Evolutionary conservation across 2,888 invertebrate species (phyloP), one percentile per base, ranked within the genome.

Genomic region (Thera obeliscata): DNA sequence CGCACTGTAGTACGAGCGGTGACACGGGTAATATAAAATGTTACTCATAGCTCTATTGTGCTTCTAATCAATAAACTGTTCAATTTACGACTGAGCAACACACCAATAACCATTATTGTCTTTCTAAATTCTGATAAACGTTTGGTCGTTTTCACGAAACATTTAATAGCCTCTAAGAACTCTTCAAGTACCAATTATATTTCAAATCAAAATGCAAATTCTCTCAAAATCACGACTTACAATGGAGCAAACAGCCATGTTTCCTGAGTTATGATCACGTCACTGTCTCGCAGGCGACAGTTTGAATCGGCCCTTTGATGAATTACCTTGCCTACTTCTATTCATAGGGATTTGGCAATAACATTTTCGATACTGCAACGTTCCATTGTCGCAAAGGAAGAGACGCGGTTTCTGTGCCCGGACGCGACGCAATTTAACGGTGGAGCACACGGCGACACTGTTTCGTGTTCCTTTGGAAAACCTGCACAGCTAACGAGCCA

Each of bases 391-490:
- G 78, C 78, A 72, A 80, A 86, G 86, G 86, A 85, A 87, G 83
- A 83, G 82, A 79, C 81, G 75, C 74, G 52, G 76, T 78, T 74
- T 69, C 73, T 65, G 74, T 74, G 83, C 84, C 86, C 89, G 87
- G 86, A 71, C 74, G 72, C 61, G 68, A 76, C 74, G 78, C 81
- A 86, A 90, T 90, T 90, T 89, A 83, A 87, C 88, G 88, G 82
- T 83, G 78, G 76, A 78, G 78, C 80, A 81, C 81, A 79, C 86
- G 73, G 82, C 80, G 83, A 86, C 84, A 84, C 80, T 78, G 79
- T 81, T 81, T 82, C 79, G 79, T 78, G 75, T 81, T 77, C 77
- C 74, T 78, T 78, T 74, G 71, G 73, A 81, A 78, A 76, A 74
- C 74, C 70, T 64, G 46, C 65, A 64, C 55, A 64, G 33, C 69